These are phyloP conservation scores for Dendroctonus valens DNA, from an alignment of 1,140 invertebrate genomes.

Conservation along the genomic window DNA sequence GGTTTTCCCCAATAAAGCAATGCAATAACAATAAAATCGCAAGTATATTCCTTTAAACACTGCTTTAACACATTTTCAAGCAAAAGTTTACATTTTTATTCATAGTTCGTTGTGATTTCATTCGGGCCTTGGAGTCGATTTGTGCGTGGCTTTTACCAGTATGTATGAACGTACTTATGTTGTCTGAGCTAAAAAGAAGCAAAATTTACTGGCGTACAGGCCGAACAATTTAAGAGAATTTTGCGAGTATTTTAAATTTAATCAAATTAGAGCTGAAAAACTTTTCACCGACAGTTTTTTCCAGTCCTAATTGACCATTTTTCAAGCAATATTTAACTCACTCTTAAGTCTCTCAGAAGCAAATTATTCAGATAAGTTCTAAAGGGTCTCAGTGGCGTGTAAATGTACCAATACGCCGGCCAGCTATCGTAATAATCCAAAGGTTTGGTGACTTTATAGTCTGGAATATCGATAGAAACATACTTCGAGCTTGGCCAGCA, in stretches of 20 bases:
- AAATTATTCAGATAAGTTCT: conserved; percentile 37
- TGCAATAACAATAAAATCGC: too few relatives aligned
- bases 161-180: conserved; percentile 33
- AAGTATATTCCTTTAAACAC: too few relatives aligned
- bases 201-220: background rate
- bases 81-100: too few relatives aligned
- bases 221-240: too few relatives aligned
- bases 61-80: too few relatives aligned
- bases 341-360: conserved; percentile 34
- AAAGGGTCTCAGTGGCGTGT: conserved; percentile 27
- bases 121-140: too few relatives aligned
- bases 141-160: conserved; percentile 22
- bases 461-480: conserved; percentile 35
- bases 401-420: conserved; percentile 34
- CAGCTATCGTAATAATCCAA: conserved; percentile 36
- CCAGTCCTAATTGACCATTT: background rate
- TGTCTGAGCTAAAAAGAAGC: conserved; percentile 35
- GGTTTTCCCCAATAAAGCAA: too few relatives aligned
- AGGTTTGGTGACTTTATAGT: conserved; percentile 34
- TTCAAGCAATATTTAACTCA: conserved; percentile 10
- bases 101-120: too few relatives aligned
- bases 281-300: too few relatives aligned
- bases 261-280: too few relatives aligned
- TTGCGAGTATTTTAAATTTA: too few relatives aligned
- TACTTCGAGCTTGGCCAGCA: conserved; percentile 37